Conservation (phyloP, 1,140 invertebrate genomes). For the Cepaea nemoralis region DNA sequence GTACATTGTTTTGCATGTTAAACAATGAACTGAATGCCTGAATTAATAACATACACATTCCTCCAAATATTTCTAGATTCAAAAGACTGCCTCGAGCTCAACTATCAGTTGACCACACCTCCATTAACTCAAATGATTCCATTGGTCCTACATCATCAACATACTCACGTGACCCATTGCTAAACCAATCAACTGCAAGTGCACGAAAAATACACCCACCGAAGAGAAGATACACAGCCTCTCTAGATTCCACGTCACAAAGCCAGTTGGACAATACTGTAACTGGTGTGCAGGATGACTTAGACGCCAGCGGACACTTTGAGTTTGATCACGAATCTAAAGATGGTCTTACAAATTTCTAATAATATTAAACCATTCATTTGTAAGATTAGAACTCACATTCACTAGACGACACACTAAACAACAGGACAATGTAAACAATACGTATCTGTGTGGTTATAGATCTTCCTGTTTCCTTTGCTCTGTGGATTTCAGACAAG, state of each 20-base stretch:
- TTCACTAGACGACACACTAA: too few species aligned
- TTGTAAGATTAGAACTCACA: too few species aligned
- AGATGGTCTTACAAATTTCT: slow-evolving; percentile 7
- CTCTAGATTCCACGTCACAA: background rate
- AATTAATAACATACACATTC: too few species aligned
- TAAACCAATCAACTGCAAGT: background rate
- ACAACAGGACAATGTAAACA: too few species aligned
- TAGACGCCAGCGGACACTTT: background rate
- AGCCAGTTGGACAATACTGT: background rate
- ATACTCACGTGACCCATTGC: background rate
- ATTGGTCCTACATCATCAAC: background rate
- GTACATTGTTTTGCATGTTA: too few species aligned
- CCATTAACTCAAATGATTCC: background rate
- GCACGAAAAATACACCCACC: too few species aligned
- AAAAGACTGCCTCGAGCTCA: background rate
- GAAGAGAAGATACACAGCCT: background rate
- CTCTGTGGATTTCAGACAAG: too few species aligned
- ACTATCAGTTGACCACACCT: background rate
- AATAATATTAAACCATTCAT: too few species aligned
- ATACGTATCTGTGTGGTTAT: too few species aligned
- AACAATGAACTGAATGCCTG: too few species aligned
- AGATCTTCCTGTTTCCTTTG: too few species aligned
- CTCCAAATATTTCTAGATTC: background rate
- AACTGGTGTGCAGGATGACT: background rate
- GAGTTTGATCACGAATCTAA: background rate